These are phyloP conservation scores for Numida meleagris DNA, from an alignment of 2,113 vertebrate species.

Conservation along the genomic window DNA sequence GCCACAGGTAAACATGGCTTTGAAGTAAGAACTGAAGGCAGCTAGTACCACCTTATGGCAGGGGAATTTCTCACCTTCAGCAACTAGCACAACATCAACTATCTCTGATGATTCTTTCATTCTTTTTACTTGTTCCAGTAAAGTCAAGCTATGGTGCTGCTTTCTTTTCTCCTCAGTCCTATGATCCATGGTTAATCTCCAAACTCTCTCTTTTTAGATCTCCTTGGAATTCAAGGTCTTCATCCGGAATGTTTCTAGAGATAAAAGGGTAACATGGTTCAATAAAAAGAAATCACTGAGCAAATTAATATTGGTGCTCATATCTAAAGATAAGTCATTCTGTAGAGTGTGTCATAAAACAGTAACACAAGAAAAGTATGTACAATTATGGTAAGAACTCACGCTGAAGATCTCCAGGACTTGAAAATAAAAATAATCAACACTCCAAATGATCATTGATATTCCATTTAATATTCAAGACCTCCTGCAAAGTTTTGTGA, in stretches of 20 bases:
- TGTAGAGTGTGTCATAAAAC: not conserved
- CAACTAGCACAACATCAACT: slow-evolving; percentile 89
- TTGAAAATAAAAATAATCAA: not conserved
- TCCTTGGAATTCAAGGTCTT: slow-evolving; percentile 14
- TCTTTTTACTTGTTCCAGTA: slow-evolving; percentile 84
- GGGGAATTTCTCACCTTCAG: slow-evolving; percentile 89
- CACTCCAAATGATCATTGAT: not conserved
- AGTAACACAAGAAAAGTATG: not conserved
- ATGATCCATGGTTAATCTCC: slow-evolving; percentile 79
- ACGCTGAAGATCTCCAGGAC: not conserved
- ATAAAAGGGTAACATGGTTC: slow-evolving; percentile 1
- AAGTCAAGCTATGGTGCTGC: slow-evolving; percentile 80
- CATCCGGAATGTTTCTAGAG: slow-evolving; percentile 44
- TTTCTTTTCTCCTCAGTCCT: slow-evolving; percentile 68
- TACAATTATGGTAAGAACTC: not conserved
- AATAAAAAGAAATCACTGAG: not conserved
- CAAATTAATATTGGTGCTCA: not conserved
- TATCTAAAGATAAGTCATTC: not conserved
- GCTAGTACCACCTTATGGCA: slow-evolving; percentile 93
- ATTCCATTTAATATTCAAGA: not conserved
- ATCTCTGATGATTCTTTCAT: slow-evolving; percentile 89
- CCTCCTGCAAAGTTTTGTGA: not conserved
- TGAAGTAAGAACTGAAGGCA: slow-evolving; percentile 95
- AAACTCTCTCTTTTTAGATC: not conserved
- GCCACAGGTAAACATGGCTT: slow-evolving; percentile 96